These are phyloP conservation scores for Chlamydotis undulata DNA, from an alignment of 2,113 vertebrate species.

Conservation along the genomic window DNA sequence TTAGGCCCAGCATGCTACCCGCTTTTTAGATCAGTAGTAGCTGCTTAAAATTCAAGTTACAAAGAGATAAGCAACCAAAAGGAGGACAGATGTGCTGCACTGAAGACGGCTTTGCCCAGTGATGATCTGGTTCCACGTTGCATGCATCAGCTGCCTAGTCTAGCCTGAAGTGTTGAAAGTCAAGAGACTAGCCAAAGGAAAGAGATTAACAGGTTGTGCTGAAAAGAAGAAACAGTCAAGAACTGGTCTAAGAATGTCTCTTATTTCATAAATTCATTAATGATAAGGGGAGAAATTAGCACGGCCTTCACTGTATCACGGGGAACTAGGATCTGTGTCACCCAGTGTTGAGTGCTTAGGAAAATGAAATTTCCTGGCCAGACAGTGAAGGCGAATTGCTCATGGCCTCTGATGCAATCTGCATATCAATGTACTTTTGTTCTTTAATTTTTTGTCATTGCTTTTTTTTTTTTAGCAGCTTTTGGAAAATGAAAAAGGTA, in stretches of 20 bases:
- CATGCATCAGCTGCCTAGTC: not conserved
- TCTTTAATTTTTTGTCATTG: not conserved
- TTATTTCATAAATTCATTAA: not conserved
- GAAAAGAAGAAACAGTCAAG: not conserved
- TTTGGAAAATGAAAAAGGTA: not conserved
- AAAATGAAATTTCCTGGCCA: not conserved
- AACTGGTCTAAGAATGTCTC: not conserved
- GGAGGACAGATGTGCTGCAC: fast-evolving
- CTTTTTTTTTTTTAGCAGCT: not conserved
- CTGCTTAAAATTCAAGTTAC: not conserved
- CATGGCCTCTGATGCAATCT: not conserved
- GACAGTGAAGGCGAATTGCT: not conserved
- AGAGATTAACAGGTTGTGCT: not conserved
- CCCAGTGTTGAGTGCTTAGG: not conserved
- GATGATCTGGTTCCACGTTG: not conserved
- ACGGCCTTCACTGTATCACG: not conserved
- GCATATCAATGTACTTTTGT: not conserved
- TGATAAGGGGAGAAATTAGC: not conserved
- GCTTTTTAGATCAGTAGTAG: not conserved
- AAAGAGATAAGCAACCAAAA: not conserved
- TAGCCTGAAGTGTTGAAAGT: not conserved
- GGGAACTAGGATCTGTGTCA: not conserved
- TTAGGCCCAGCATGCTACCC: slow-evolving; percentile 5
- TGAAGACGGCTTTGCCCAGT: not conserved
- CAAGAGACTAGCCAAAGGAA: not conserved